Evolutionary conservation across 2,113 vertebrate genomes (phyloP), one percentile per base, ranked within the genome.

Genomic region (Dryoscopus gambensis): DNA sequence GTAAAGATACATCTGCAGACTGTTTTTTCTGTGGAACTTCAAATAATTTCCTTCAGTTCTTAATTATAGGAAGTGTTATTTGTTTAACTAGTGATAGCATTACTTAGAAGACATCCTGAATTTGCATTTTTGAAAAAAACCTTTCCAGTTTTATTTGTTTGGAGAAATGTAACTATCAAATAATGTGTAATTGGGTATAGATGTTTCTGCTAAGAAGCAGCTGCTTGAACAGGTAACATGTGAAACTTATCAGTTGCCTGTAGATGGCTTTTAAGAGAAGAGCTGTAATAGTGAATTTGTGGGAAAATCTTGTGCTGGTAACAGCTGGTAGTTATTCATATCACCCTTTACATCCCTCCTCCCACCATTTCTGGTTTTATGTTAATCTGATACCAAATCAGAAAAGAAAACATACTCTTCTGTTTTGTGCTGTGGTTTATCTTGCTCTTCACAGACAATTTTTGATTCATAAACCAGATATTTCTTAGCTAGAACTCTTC

Each of bases 11-110:
- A 95, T 97, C 96, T 97, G 80, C 85, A 97, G 73, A 35, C 52
- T 84, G 12, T 85, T 96, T 91, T 96, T 95, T 92, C 84, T 97
- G 49, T 93, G 95, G 96, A 97, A 96, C 95, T 64, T 97, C 68
- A 95, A 87, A 33, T 39, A 86, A 40, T 97, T 97, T 96, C 97
- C 75, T 95, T 95, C 40, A 67, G 77, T 75, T 93, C 62, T 90
- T 70, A 87, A 67, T 77, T 79, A 35, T 13, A 63, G 47, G 63
- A 64, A 81, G 73, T 86, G 42, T 50, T 93, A 64, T 33, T 94
- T 82, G 20, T 93, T 82, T 71, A 90, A 81, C 0, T 2, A 74
- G 31, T 25, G 28, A 42, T 73, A 55, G 24, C 50, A 49, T 15
- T 85, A 24, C 53, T 68, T 84, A 42, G 11, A 68, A 56, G 20